Conservation (phyloP, 2,888 invertebrate genomes). For the Melanophora roralis region DNA sequence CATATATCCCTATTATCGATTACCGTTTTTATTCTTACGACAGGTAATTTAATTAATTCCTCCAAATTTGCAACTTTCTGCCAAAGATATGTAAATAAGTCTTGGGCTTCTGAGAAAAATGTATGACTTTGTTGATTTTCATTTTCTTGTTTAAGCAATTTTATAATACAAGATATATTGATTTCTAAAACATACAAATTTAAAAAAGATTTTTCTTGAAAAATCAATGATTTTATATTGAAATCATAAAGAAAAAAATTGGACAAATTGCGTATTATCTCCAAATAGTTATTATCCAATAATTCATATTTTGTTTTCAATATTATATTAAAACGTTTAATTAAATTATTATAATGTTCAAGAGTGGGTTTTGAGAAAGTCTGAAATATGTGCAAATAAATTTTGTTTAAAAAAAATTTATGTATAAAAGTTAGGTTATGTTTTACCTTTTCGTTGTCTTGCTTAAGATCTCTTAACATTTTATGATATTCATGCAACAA, state of each 20-base stretch:
- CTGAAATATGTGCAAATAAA: too few relatives aligned
- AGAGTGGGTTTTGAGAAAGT: not conserved
- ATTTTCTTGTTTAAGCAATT: conserved; percentile 1
- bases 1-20: not conserved
- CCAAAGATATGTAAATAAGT: conserved; percentile 38
- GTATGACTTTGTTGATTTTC: not conserved
- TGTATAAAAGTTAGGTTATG: too few relatives aligned
- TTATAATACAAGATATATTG: conserved; percentile 28
- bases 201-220: conserved; percentile 15
- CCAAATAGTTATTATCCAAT: conserved; percentile 25
- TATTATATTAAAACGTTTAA: conserved; percentile 57
- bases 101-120: not conserved
- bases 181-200: conserved; percentile 62
- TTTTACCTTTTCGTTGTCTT: conserved; percentile 29
- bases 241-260: conserved; percentile 12
- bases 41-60: conserved; percentile 14
- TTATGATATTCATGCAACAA: conserved; percentile 33
- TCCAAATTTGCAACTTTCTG: conserved; percentile 20
- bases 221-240: not conserved
- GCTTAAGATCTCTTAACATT: conserved; percentile 41
- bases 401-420: too few relatives aligned
- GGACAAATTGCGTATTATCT: conserved; percentile 7
- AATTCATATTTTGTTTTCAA: conserved; percentile 49
- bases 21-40: conserved; percentile 59
- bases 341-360: not conserved